Evolutionary conservation across 2,888 invertebrate species (phyloP), one percentile per base, ranked within the genome.

Genomic region (Drosophila meridiana): DNA sequence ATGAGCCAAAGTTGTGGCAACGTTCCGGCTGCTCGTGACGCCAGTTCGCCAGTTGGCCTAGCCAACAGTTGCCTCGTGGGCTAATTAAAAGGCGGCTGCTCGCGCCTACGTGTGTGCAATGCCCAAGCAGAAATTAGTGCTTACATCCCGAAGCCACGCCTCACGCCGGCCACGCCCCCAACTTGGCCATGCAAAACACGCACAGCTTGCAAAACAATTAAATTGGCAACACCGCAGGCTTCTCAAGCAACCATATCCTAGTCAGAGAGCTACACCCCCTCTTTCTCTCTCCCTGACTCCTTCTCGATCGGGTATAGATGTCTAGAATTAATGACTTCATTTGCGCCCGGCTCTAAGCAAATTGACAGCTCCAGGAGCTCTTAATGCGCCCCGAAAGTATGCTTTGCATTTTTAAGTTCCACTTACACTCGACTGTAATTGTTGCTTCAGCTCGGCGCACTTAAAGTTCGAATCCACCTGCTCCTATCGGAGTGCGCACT

Each of bases 71-170:
- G 38, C 8, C 38, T 20, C 14, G 30, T 45, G 45, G 74, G 74
- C 87, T 85, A 85, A 85, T 85, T 85, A 85, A 85, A 85, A 87
- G 86, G 69, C 84, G 78, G 70, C 77, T 72, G 70, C 81, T 69
- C 71, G 69, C 26, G 69, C 20, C 73, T 82, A 87, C 84, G 84
- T 84, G 84, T 67, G 72, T 70, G 72, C 81, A 71, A 85, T 84
- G 76, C 68, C 76, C 81, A 86, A 76, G 60, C 53, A 53, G 40
- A 74, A 80, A 82, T 80, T 87, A 87, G 78, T 56, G 53, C 34
- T 64, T 50, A 40, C n/a, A 73, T 62, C 57, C 36, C 53, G 43
- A 32, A 9, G 8, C 60, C 58, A 6, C 38, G 8, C 60, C 58
- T 7, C 38, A 45, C 30, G 28, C 65, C 63, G 62, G 65, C 36